Conservation (phyloP, 53 echinoderm and acorn worm species). For the Apostichopus leukothele region DNA sequence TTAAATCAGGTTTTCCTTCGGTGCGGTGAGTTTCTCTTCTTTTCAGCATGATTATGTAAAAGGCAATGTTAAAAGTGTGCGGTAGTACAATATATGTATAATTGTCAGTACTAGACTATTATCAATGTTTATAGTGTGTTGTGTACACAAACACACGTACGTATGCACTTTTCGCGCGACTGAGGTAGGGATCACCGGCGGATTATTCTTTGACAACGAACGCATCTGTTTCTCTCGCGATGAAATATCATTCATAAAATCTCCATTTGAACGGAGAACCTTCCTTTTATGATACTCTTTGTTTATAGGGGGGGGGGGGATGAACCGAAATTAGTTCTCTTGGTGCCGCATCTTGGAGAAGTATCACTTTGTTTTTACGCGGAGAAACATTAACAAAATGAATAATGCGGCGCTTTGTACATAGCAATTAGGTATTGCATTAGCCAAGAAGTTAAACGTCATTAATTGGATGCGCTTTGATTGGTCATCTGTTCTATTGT, state of each 20-base stretch:
- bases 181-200: neutral
- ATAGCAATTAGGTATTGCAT: neutral
- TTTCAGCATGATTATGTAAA: conserved; percentile 49
- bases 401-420: neutral
- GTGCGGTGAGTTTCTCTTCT: conserved; percentile 39
- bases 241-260: no score
- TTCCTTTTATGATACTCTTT: no score
- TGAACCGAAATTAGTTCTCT: no score
- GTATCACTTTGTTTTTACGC: neutral
- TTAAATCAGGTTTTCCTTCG: conserved; percentile 54
- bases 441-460: neutral
- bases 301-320: no score
- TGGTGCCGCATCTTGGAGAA: neutral
- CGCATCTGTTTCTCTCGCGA: neutral
- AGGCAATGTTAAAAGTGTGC: neutral
- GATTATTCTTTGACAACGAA: neutral
- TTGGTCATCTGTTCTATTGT: neutral
- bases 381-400: neutral
- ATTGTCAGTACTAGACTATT: no score
- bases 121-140: no score
- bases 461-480: neutral
- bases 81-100: no score
- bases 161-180: neutral
- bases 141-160: conserved; percentile 7
- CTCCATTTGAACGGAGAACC: no score